Evolutionary conservation across 2,113 vertebrate genomes (phyloP), one percentile per base, ranked within the genome.

Genomic region (Hoplias malabaricus): DNA sequence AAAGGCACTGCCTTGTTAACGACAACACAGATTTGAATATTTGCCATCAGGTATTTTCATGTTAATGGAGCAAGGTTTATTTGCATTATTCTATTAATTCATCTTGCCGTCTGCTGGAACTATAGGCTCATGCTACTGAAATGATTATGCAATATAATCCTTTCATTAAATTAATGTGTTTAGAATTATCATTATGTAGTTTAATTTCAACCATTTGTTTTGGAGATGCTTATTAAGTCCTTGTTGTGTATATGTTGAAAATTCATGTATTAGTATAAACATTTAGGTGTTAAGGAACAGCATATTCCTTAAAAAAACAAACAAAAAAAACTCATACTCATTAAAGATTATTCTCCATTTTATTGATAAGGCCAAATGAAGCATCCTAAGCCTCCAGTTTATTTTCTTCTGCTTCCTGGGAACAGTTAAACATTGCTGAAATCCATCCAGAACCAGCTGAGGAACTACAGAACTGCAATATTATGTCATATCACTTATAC

Each of bases 11-110:
- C 21, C 21, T 67, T 27, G n/a, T 43, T 13, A 10, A 70, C 53
- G 38, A 61, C 65, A 70, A 53, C 38, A 23, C 42, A 62, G 54
- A 66, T 76, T 79, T 79, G 61, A 19, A 72, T 83, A 29, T 40
- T 50, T 66, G 43, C 81, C 78, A 56, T 59, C 75, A 77, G 69
- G 81, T 83, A 77, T 83, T 83, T 73, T 63, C 43, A 72, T 62
- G 70, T 21, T 34, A 54, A n/a, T 73, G 46, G 42, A 40, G 27
- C 50, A 38, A 67, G 19, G 40, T 72, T 48, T 8, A 79, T 80
- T 73, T 80, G 68, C 43, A 73, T 73, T n/a, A n/a, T n/a, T n/a
- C n/a, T n/a, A n/a, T n/a, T n/a, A 63, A 73, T 53, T 53, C 67
- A 62, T 59, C 48, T 5, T 69, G 34, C 36, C 53, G 34, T 40